Conservation (phyloP, 2,113 vertebrate genomes). For the Empidonax alnorum region DNA sequence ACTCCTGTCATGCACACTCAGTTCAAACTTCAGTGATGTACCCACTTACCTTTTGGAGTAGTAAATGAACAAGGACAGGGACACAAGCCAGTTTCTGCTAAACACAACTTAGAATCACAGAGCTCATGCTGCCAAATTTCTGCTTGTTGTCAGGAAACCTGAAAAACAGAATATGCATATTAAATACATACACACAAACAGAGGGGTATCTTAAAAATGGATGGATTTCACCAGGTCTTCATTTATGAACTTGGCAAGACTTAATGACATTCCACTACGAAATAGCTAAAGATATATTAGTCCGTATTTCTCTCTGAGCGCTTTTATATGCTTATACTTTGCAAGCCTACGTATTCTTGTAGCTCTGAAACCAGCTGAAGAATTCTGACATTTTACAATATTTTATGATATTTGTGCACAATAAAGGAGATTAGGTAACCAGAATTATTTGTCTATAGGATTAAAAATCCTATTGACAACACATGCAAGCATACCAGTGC, state of each 20-base stretch:
- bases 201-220: neutral
- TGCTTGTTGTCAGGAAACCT: neutral
- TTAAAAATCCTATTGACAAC: neutral
- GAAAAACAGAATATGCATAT: neutral
- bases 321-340: neutral
- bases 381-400: neutral
- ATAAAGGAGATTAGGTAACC: neutral
- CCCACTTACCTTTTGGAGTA: neutral
- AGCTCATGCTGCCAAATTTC: neutral
- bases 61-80: accelerated
- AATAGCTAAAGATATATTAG: neutral
- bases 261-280: neutral
- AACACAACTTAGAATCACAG: neutral
- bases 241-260: neutral
- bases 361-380: neutral
- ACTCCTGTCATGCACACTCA: neutral
- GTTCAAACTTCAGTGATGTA: neutral
- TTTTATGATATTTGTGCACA: neutral
- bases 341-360: neutral
- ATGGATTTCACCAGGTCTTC: neutral
- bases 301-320: neutral
- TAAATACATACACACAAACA: neutral
- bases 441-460: neutral
- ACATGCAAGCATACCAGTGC: accelerated
- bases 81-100: neutral